These are phyloP conservation scores for Cynodonichthys magdalenae DNA, from an alignment of 2,797 vertebrate genomes.

Conservation along the genomic window DNA sequence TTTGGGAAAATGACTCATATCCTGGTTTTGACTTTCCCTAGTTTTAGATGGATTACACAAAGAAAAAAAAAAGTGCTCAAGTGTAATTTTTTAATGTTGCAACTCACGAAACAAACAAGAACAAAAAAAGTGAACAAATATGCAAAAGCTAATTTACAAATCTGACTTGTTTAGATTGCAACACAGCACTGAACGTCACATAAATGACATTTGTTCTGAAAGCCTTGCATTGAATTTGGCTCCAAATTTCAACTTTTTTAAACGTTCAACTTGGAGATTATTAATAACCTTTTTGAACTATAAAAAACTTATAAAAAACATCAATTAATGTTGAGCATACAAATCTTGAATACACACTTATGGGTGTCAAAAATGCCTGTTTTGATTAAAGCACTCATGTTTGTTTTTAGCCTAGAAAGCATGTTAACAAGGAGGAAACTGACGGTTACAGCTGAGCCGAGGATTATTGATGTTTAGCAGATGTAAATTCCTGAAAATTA, in stretches of 20 bases:
- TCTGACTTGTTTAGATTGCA: too few relatives aligned
- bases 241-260: background rate
- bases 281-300: background rate
- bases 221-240: background rate
- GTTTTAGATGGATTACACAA: constrained; percentile 23
- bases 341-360: background rate
- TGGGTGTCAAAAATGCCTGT: background rate
- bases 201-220: background rate
- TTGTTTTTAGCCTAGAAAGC: constrained; percentile 14
- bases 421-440: constrained; percentile 21
- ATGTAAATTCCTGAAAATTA: background rate
- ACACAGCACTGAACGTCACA: too few relatives aligned
- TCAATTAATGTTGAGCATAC: background rate
- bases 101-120: background rate
- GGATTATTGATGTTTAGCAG: constrained; percentile 25
- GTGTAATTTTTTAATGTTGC: background rate
- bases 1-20: constrained; percentile 75
- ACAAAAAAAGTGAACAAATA: background rate
- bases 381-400: constrained; percentile 4
- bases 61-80: constrained; percentile 7
- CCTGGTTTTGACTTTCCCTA: constrained; percentile 37
- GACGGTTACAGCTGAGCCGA: constrained; percentile 7
- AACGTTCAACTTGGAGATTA: background rate
- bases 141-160: too few relatives aligned
- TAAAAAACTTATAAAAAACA: background rate